phyloP scores from a whole-genome alignment of 1,140 invertebrate genomes.

The Oscheius sp. region DNA sequence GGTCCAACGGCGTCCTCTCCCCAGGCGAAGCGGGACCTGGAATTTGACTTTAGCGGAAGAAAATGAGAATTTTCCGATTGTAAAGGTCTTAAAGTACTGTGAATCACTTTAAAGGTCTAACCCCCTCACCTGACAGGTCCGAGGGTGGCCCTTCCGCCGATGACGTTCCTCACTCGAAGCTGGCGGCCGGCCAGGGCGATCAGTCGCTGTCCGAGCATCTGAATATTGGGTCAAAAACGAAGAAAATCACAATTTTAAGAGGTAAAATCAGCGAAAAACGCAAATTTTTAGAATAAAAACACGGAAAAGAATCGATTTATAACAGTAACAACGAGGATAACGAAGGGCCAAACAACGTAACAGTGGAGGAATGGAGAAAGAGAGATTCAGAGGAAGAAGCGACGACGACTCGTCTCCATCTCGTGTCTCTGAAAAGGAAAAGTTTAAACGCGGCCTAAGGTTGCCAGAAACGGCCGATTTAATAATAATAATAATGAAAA shows the following conservation, averaged over 20 bases:
- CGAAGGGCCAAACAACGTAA: neutral
- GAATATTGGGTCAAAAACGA: neutral
- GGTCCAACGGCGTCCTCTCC: constrained; percentile 35
- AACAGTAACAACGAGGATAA: constrained; percentile 19
- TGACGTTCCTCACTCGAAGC: neutral
- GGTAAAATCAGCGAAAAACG: neutral
- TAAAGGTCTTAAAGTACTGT: too few species aligned
- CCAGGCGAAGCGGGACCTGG: constrained; percentile 27
- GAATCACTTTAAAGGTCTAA: neutral
- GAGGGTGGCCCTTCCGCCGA: neutral
- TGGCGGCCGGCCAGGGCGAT: constrained; percentile 2
- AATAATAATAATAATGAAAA: neutral
- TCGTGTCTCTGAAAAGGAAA: constrained; percentile 55
- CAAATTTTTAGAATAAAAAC: neutral
- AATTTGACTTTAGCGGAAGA: neutral
- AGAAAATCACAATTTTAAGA: neutral
- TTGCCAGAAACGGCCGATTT: constrained; percentile 13
- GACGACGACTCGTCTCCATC: constrained; percentile 58
- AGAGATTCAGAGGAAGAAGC: constrained; percentile 45
- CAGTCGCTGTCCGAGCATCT: constrained; percentile 24
- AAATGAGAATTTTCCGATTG: constrained; percentile 8
- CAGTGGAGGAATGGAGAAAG: neutral
- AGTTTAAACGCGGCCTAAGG: too few species aligned
- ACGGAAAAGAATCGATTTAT: neutral
- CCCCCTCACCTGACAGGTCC: neutral